Percentiles rank a stretch among this genome's conserved stretches.
phyloP scores from a whole-genome alignment of 2,113 vertebrate species.

The Ophthalmolycus amberensis region DNA sequence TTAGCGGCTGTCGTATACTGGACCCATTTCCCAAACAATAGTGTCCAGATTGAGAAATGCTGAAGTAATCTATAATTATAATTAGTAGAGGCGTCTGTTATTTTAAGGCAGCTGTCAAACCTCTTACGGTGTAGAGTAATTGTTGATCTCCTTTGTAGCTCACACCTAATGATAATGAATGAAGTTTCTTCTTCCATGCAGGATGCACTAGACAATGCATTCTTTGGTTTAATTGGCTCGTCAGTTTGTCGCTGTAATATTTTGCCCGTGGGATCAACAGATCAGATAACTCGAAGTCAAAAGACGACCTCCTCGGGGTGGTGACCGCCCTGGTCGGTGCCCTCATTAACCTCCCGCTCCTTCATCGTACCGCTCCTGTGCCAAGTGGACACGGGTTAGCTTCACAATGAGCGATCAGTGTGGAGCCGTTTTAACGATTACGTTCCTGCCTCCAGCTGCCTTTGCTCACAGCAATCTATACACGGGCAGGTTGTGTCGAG shows the following conservation, averaged over 20 bases:
- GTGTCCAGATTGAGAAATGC: too few species aligned
- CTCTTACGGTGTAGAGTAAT: constrained; percentile 10
- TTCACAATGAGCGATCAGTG: constrained; percentile 3
- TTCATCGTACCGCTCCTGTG: background rate
- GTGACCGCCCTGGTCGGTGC: constrained; percentile 49
- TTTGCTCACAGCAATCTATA: background rate
- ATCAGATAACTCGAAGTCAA: constrained; percentile 22
- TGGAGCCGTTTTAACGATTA: background rate
- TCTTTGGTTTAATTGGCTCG: constrained; percentile 18
- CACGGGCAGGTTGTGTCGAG: background rate
- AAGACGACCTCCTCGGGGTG: constrained; percentile 31
- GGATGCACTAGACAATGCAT: constrained; percentile 62
- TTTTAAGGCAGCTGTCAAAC: constrained; percentile 10
- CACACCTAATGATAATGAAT: constrained; percentile 3
- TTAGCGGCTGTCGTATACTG: too few species aligned
- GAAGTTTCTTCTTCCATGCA: constrained; percentile 6
- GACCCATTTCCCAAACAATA: too few species aligned
- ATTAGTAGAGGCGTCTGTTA: constrained; percentile 3
- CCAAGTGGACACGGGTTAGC: background rate
- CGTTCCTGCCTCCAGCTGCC: background rate
- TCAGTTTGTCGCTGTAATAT: constrained; percentile 11
- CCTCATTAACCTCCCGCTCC: constrained; percentile 37
- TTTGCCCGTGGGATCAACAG: constrained; percentile 11
- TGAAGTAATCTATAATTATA: background rate
- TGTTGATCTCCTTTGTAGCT: constrained; percentile 14